phyloP scores from a whole-genome alignment of 1,140 invertebrate genomes.

The Venturia canescens region DNA sequence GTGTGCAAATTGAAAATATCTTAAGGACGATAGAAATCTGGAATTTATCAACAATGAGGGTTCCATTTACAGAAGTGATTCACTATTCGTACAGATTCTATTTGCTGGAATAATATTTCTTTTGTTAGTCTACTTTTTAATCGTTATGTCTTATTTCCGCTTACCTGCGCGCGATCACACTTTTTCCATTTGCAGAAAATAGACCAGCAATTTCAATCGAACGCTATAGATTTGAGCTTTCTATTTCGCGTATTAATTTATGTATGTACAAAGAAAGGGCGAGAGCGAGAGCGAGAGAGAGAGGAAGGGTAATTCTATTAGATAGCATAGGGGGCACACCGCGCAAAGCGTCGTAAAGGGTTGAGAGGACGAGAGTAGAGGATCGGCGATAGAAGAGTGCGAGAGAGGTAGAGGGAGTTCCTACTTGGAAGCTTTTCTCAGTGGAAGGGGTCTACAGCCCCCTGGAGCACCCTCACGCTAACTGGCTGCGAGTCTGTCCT shows the following conservation, averaged over 20 bases:
- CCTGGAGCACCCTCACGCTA: slow-evolving; percentile 77
- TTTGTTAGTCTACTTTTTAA: not conserved
- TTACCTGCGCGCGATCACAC: not conserved
- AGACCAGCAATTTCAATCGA: slow-evolving; percentile 75
- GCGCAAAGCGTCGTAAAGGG: slow-evolving; percentile 53
- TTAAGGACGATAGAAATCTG: too few relatives aligned
- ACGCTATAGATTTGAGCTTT: slow-evolving; percentile 28
- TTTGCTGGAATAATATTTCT: not conserved
- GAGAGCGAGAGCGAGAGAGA: slow-evolving; percentile 23
- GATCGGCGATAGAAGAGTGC: slow-evolving; percentile 42
- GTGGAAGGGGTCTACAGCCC: slow-evolving; percentile 71
- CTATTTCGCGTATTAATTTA: not conserved
- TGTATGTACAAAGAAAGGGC: slow-evolving; percentile 11
- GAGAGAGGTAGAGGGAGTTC: slow-evolving; percentile 42
- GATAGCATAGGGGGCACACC: slow-evolving; percentile 41
- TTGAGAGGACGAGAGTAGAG: slow-evolving; percentile 42
- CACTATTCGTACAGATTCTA: too few relatives aligned
- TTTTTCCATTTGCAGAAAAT: slow-evolving; percentile 60
- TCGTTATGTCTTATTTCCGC: not conserved
- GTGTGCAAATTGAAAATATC: too few relatives aligned
- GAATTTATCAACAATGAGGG: too few relatives aligned
- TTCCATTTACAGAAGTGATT: too few relatives aligned
- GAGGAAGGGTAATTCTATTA: slow-evolving; percentile 50
- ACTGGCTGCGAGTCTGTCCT: slow-evolving; percentile 74
- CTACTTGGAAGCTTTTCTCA: not conserved